Percentiles rank a stretch among this genome's conserved stretches.
phyloP scores from a whole-genome alignment of 2,888 invertebrate species.

The Meiosimyza decipiens region DNA sequence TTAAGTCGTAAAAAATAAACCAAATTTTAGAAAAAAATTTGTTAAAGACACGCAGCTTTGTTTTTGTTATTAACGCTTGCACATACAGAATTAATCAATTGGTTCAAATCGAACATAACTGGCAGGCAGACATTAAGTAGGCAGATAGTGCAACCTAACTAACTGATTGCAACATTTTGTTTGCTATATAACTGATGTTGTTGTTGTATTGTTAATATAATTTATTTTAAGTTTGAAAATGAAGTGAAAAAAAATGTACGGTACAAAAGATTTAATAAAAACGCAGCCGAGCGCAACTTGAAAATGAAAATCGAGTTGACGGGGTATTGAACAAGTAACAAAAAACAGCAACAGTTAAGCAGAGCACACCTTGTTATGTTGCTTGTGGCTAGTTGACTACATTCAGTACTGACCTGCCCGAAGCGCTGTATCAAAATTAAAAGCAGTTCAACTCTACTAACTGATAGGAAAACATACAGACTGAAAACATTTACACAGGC shows the following conservation, averaged over 20 bases:
- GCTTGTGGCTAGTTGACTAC: no score
- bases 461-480: neutral
- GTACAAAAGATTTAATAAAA: neutral
- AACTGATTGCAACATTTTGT: slow-evolving; percentile 24
- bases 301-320: slow-evolving; percentile 22
- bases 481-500: neutral
- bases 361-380: neutral
- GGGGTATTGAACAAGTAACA: neutral
- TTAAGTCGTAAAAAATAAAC: neutral
- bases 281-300: slow-evolving; percentile 6
- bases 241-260: neutral
- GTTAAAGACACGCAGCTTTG: neutral
- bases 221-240: neutral
- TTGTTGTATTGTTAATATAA: neutral
- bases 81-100: slow-evolving; percentile 10
- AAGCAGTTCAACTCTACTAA: neutral
- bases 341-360: slow-evolving; percentile 3
- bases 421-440: no score
- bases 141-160: no score
- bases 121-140: no score
- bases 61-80: neutral
- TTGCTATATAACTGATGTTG: neutral
- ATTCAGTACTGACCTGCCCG: no score
- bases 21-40: neutral
- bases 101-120: slow-evolving; percentile 6